Evolutionary conservation across 2,113 vertebrate species (phyloP), one percentile per base, ranked within the genome.

Genomic region (Accipiter virgatus): DNA sequence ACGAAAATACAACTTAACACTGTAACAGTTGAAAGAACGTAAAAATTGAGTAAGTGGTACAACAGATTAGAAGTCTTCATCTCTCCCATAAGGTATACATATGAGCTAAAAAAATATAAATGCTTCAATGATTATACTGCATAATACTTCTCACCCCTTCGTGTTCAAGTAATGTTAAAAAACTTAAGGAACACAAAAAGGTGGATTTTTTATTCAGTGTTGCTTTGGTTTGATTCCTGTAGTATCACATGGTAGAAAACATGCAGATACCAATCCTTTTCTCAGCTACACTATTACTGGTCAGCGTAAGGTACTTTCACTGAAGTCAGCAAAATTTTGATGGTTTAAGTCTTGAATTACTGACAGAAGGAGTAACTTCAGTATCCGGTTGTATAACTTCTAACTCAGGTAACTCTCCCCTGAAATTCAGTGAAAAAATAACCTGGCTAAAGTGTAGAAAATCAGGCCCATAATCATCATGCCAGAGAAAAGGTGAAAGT

Each of bases 1-100:
- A 88, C 81, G 86, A 95, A 94, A 92, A 94, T 40, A 86, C 29
- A 85, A 61, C 31, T 86, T 65, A 83, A 67, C 65, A 78, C 42
- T 53, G 17, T 40, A 74, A 71, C 55, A 74, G 55, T 1, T 73
- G 61, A 86, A 86, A 81, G 53, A 92, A 72, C 21, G 40, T 56
- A 85, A 81, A 88, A 86, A 88, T 42, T 43, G 22, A 72, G 9
- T 67, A 79, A 75, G 22, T 29, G 18, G 20, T 72, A 72, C 31
- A 86, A 72, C 29, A 62, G 32, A 88, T 53, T 70, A 73, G 45
- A 78, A 91, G 32, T 58, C 81, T 78, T 88, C 6, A 78, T 50
- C 20, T 91, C 20, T 86, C 47, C 67, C 65, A 67, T 6, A 11
- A 73, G 70, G 32, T 36, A 62, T 5, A 58, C 2, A n/a, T 40